phyloP scores from a whole-genome alignment of 1,140 invertebrate species.

The Ceratina japonica region DNA sequence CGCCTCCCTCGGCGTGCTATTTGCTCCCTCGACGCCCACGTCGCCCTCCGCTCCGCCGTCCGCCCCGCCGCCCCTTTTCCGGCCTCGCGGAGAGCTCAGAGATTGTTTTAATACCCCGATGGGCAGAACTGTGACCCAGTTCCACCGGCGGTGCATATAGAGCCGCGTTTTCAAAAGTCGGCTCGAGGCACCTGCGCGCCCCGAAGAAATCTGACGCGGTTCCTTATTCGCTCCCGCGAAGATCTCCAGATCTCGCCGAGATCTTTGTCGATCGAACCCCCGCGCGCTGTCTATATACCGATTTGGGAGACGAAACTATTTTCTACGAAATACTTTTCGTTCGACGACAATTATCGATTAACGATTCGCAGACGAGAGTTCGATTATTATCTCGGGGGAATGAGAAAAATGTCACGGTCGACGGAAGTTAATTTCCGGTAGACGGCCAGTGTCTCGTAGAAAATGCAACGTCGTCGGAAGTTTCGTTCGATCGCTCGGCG shows the following conservation, averaged over 20 bases:
- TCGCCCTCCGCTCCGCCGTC: not conserved
- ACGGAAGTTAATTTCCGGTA: not conserved
- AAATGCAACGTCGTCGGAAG: not conserved
- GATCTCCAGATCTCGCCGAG: too few relatives aligned
- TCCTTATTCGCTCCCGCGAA: too few relatives aligned
- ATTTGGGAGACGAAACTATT: too few relatives aligned
- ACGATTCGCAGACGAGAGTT: too few relatives aligned
- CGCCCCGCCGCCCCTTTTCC: constrained; percentile 13
- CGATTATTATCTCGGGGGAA: too few relatives aligned
- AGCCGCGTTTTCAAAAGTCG: constrained; percentile 37
- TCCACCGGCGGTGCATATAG: constrained; percentile 28
- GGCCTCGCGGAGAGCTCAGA: constrained; percentile 20
- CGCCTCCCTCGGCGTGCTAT: constrained; percentile 11
- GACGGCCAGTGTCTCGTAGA: not conserved
- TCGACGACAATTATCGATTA: too few relatives aligned
- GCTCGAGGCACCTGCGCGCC: constrained; percentile 5
- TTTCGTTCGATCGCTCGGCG: constrained; percentile 2
- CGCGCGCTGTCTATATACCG: not conserved
- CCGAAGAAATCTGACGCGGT: not conserved
- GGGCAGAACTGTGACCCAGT: constrained; percentile 45
- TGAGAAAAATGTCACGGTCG: not conserved
- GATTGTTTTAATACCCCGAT: constrained; percentile 53
- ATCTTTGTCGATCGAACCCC: not conserved
- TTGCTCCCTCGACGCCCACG: not conserved
- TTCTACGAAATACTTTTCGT: too few relatives aligned